Conservation (phyloP, 2,113 vertebrate species). For the Misgurnus anguillicaudatus region DNA sequence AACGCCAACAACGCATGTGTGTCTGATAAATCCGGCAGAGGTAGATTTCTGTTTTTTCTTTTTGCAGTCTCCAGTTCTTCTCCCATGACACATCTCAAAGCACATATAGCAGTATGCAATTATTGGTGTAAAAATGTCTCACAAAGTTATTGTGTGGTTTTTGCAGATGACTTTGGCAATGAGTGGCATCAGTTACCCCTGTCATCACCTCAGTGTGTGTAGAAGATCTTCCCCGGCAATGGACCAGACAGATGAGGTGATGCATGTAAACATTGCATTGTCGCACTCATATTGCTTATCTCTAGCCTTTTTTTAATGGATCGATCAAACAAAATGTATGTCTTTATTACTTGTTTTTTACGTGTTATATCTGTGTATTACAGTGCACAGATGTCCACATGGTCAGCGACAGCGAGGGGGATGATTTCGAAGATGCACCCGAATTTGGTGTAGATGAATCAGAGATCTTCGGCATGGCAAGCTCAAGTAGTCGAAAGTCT, state of each 20-base stretch:
- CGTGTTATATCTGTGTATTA: constrained; percentile 29
- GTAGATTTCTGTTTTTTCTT: no score
- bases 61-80: no score
- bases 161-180: constrained; percentile 89
- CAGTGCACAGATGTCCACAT: constrained; percentile 97
- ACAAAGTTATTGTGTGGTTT: constrained; percentile 36
- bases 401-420: constrained; percentile 98
- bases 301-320: not conserved
- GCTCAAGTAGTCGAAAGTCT: constrained; percentile 89
- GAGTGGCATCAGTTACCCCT: constrained; percentile 91
- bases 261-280: not conserved
- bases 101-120: no score
- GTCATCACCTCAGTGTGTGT: constrained; percentile 94
- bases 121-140: constrained; percentile 7
- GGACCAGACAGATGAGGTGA: constrained; percentile 92
- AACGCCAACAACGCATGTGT: no score
- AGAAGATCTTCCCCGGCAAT: constrained; percentile 87
- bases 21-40: no score
- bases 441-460: constrained; percentile 98
- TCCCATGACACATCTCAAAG: no score
- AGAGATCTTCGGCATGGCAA: constrained; percentile 92
- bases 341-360: not conserved
- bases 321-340: not conserved
- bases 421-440: constrained; percentile 97
- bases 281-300: not conserved